Evolutionary conservation across 2,113 vertebrate genomes (phyloP).

Genomic region (Nothocercus nigrocapillus): DNA sequence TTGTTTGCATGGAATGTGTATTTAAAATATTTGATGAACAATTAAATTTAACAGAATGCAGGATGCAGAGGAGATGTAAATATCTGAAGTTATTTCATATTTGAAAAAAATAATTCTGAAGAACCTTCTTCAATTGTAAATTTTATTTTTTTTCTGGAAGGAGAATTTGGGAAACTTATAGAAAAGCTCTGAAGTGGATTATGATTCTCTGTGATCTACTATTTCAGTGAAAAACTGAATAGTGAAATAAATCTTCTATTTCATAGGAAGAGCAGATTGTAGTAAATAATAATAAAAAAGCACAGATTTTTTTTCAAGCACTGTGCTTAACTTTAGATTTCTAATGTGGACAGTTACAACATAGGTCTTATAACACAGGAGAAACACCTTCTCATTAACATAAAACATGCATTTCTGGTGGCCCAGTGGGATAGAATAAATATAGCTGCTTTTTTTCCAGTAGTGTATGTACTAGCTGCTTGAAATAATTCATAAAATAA

Average conservation of each 20-base stretch:
- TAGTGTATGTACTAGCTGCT: background rate
- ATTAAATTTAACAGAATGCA: background rate
- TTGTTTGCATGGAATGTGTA: background rate
- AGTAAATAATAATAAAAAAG: background rate
- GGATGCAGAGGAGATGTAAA: background rate
- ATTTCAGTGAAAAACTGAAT: background rate
- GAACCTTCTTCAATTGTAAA: background rate
- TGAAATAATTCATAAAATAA: background rate
- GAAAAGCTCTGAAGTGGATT: background rate
- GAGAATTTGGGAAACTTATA: background rate
- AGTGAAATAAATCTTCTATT: background rate
- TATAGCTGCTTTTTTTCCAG: constrained; percentile 10
- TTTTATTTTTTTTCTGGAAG: background rate
- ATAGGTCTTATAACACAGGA: background rate
- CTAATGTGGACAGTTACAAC: background rate
- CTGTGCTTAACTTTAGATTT: background rate
- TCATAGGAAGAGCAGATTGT: background rate
- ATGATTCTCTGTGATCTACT: background rate
- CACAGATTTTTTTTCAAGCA: background rate
- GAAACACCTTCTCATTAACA: background rate
- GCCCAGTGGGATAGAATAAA: background rate
- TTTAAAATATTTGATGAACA: background rate
- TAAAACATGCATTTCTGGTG: background rate
- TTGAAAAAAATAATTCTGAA: background rate
- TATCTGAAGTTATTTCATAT: background rate